These are phyloP conservation scores for Rhyacophila evoluta DNA, from an alignment of 2,888 invertebrate genomes.

Conservation along the genomic window DNA sequence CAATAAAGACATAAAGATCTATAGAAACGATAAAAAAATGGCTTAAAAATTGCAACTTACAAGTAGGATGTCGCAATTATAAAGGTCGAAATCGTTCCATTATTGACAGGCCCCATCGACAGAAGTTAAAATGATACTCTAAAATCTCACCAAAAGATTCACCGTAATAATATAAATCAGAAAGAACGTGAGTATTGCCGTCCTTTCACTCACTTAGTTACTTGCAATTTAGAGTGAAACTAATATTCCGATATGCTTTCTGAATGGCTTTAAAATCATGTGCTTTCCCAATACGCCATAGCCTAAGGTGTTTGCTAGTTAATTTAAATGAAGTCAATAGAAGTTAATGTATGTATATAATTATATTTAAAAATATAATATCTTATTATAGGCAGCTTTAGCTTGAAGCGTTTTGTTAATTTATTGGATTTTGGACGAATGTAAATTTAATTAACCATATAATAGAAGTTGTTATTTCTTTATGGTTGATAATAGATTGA, in stretches of 20 bases:
- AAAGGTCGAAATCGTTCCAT: background rate
- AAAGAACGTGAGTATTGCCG: background rate
- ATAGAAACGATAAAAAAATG: no score
- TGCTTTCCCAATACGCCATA: background rate
- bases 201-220: background rate
- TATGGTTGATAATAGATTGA: no score
- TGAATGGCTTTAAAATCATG: background rate
- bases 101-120: background rate
- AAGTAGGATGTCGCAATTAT: background rate
- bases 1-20: no score
- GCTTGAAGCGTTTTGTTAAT: no score
- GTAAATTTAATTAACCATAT: no score
- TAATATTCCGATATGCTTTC: background rate
- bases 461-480: no score
- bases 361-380: no score
- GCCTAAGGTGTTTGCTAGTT: background rate
- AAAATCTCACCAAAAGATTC: background rate
- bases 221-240: background rate
- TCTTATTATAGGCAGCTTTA: no score
- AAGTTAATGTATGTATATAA: no score
- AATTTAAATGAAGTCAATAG: no score
- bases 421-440: no score
- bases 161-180: background rate
- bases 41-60: no score
- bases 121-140: background rate